phyloP scores from a whole-genome alignment of 2,113 vertebrate species.

The Rhabdomys dilectus region DNA sequence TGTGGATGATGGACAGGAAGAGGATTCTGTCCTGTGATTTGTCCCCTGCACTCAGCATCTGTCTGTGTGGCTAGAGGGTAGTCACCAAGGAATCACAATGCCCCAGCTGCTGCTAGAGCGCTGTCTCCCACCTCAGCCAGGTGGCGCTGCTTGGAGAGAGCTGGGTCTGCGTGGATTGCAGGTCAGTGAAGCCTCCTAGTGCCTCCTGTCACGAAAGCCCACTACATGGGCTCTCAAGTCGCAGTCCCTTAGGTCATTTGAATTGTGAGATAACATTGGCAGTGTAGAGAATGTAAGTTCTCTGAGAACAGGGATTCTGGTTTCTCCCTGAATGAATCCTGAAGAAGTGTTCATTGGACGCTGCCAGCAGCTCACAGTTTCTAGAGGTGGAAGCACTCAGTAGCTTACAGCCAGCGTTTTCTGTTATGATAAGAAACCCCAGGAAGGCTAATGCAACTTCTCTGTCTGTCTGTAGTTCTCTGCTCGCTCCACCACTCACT shows the following conservation, averaged over 20 bases:
- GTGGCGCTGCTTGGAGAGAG: background rate
- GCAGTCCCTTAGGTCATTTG: background rate
- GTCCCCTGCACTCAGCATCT: background rate
- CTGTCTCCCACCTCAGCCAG: background rate
- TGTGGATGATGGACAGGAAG: background rate
- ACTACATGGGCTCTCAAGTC: background rate
- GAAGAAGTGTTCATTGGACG: background rate
- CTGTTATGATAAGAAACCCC: background rate
- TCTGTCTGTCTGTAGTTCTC: background rate
- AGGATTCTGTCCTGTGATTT: background rate
- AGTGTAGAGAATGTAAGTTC: background rate
- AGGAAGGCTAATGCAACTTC: background rate
- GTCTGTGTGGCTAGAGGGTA: rapidly evolving
- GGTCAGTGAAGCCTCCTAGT: background rate
- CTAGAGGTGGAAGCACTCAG: background rate
- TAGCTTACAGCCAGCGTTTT: background rate
- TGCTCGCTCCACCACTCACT: no score
- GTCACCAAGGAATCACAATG: background rate
- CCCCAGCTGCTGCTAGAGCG: background rate
- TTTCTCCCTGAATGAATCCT: background rate
- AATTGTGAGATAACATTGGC: background rate
- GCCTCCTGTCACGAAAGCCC: background rate
- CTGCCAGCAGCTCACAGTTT: background rate
- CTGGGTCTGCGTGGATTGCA: background rate
- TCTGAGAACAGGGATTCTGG: background rate